Percentiles rank a stretch among this genome's conserved stretches.
Conservation (phyloP, 2,888 invertebrate genomes). For the Tridacna gigas region DNA sequence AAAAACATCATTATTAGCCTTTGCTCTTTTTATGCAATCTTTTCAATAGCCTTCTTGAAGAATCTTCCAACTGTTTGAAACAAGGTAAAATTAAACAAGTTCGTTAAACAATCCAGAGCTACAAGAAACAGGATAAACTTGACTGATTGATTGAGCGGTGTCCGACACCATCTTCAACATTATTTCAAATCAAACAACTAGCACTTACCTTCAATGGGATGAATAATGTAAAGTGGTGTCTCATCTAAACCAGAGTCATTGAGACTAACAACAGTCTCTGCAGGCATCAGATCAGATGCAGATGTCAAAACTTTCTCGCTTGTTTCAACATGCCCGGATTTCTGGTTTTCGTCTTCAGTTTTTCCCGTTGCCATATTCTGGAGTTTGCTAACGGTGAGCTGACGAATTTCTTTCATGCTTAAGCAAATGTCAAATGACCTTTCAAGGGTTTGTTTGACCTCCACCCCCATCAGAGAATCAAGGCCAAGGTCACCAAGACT, state of each 20-base stretch:
- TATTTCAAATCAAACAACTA: no score
- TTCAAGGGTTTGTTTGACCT: conserved; percentile 98
- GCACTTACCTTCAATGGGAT: conserved; percentile 84
- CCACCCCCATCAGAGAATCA: conserved; percentile 99
- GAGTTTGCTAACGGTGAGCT: conserved; percentile 72
- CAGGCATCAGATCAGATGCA: conserved; percentile 89
- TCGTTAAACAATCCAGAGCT: no score
- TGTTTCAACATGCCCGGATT: not conserved
- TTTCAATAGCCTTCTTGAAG: no score
- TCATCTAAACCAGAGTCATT: conserved; percentile 62
- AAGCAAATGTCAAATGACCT: conserved; percentile 95
- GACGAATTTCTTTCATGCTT: conserved; percentile 95
- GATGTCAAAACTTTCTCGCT: conserved; percentile 62
- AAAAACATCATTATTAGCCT: no score
- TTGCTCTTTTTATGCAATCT: no score
- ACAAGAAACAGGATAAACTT: no score
- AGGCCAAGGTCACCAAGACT: conserved; percentile 97
- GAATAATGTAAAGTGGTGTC: conserved; percentile 81
- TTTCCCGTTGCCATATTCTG: conserved; percentile 28
- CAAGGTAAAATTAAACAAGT: no score
- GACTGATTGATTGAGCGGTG: no score
- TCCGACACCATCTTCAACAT: no score
- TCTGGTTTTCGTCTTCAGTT: not conserved
- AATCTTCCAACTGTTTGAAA: no score
- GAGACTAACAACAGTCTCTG: conserved; percentile 89